These are phyloP conservation scores for Epinephelus cyanopodus DNA, from an alignment of 2,113 vertebrate genomes.

Conservation along the genomic window DNA sequence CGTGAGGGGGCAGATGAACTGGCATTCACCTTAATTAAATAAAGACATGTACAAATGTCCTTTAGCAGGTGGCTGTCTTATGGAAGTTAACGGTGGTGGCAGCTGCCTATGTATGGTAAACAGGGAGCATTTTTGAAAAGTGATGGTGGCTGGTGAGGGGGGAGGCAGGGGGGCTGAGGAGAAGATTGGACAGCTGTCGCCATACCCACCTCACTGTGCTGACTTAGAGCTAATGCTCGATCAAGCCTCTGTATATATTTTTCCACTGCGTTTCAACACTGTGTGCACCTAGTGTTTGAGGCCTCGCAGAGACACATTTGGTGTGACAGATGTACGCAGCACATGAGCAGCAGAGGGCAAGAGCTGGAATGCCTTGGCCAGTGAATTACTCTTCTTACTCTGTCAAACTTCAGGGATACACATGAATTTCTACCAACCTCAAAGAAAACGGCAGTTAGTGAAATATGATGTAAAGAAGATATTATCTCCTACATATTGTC, in stretches of 20 bases:
- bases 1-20: slow-evolving; percentile 77
- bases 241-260: slow-evolving; percentile 81
- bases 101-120: slow-evolving; percentile 86
- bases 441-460: neutral
- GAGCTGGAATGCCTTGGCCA: slow-evolving; percentile 53
- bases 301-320: slow-evolving; percentile 71
- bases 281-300: slow-evolving; percentile 72
- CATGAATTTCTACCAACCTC: slow-evolving; percentile 36
- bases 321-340: slow-evolving; percentile 74
- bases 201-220: slow-evolving; percentile 78
- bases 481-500: neutral
- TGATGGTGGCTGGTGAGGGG: slow-evolving; percentile 70
- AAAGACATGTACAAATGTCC: slow-evolving; percentile 87
- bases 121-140: slow-evolving; percentile 81
- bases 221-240: slow-evolving; percentile 78
- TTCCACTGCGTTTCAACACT: slow-evolving; percentile 74
- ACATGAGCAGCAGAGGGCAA: slow-evolving; percentile 68
- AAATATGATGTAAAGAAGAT: neutral
- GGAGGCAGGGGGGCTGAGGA: slow-evolving; percentile 30
- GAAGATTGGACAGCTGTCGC: slow-evolving; percentile 77
- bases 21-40: slow-evolving; percentile 88
- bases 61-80: slow-evolving; percentile 84
- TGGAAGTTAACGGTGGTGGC: slow-evolving; percentile 83
- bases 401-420: slow-evolving; percentile 48
- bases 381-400: slow-evolving; percentile 34